Conservation (phyloP, 2,113 vertebrate species). For the Zapornia atra region DNA sequence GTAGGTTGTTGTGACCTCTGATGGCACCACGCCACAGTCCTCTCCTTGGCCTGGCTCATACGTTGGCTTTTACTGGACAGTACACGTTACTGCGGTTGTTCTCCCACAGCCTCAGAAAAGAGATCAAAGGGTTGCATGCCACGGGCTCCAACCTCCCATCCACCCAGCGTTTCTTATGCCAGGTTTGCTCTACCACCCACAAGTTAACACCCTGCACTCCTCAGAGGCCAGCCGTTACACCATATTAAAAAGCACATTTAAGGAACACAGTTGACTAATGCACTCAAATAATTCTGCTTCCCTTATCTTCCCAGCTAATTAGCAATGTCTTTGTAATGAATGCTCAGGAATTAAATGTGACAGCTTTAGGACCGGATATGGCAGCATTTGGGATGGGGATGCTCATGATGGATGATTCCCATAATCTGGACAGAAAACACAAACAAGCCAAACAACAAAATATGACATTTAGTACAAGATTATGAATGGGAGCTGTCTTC, state of each 20-base stretch:
- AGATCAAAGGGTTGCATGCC: slow-evolving; percentile 10
- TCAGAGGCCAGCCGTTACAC: background rate
- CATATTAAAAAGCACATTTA: background rate
- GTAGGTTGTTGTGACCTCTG: slow-evolving; percentile 44
- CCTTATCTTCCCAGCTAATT: background rate
- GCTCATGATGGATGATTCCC: background rate
- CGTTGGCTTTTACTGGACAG: background rate
- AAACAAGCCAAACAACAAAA: background rate
- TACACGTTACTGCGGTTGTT: background rate
- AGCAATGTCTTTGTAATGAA: background rate
- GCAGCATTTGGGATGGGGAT: background rate
- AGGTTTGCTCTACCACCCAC: slow-evolving; percentile 15
- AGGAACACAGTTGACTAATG: background rate
- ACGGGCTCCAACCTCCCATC: slow-evolving; percentile 4
- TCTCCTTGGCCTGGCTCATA: slow-evolving; percentile 23
- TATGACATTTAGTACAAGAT: background rate
- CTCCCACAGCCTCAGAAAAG: background rate
- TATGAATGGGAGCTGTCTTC: background rate
- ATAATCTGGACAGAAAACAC: background rate
- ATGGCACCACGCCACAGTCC: slow-evolving; percentile 20
- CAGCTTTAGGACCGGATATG: background rate
- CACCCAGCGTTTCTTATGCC: background rate
- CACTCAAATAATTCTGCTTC: background rate
- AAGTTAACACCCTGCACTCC: background rate
- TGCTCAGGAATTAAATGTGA: background rate